Conservation (phyloP, 1,140 invertebrate species). For the Eurosta solidaginis region DNA sequence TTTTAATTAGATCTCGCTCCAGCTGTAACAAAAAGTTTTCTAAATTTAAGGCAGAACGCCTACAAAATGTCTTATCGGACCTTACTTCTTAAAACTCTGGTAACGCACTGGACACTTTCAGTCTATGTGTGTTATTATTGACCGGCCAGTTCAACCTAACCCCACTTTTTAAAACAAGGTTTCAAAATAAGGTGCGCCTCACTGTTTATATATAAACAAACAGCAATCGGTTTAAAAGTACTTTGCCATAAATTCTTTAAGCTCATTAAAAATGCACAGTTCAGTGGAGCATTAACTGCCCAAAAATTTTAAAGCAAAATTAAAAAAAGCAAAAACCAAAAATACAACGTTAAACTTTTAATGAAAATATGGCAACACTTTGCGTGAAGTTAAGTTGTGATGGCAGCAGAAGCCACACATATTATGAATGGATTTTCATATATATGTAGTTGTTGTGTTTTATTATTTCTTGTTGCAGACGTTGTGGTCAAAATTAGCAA, state of each 20-base stretch:
- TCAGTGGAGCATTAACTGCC: constrained; percentile 14
- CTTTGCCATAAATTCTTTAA: constrained; percentile 3
- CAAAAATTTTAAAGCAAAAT: constrained; percentile 8
- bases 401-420: background rate
- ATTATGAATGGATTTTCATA: background rate
- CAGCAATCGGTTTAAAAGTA: background rate
- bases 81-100: no score
- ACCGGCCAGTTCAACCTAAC: no score
- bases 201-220: no score
- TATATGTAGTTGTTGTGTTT: background rate
- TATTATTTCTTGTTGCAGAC: background rate
- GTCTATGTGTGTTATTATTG: no score
- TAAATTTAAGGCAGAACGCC: no score
- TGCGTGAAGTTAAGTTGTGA: background rate
- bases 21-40: no score
- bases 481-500: constrained; percentile 13
- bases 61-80: no score
- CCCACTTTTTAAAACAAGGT: no score
- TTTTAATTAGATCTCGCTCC: no score
- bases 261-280: constrained; percentile 27
- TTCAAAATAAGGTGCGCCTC: no score
- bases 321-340: background rate
- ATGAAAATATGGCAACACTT: constrained; percentile 27
- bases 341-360: background rate
- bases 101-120: no score